Conservation (phyloP, 2,888 invertebrate species). For the Ichneumon xanthorius region DNA sequence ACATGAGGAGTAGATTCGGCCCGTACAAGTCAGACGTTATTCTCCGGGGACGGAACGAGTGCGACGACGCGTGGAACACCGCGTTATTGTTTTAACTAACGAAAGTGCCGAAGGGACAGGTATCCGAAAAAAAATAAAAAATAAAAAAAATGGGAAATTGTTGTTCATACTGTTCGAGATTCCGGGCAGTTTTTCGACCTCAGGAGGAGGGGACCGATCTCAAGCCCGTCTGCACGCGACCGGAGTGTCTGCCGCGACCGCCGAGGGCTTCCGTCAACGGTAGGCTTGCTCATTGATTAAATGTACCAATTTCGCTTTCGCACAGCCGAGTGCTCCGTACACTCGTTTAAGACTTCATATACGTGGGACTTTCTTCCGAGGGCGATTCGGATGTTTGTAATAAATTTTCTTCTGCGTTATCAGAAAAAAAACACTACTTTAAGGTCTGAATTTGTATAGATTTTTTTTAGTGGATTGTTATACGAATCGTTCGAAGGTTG, state of each 20-base stretch:
- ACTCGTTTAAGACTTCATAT: too few relatives aligned
- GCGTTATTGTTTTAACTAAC: slow-evolving; percentile 4
- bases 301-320: too few relatives aligned
- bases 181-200: slow-evolving; percentile 78
- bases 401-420: too few relatives aligned
- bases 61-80: not conserved
- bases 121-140: not conserved
- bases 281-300: slow-evolving; percentile 69
- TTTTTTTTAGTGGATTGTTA: too few relatives aligned
- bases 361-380: too few relatives aligned
- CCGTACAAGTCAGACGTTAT: slow-evolving; percentile 18
- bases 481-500: too few relatives aligned
- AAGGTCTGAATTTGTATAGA: too few relatives aligned
- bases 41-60: not conserved
- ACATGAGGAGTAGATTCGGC: slow-evolving; percentile 33
- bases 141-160: slow-evolving; percentile 79
- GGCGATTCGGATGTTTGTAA: too few relatives aligned
- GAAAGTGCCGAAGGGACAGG: not conserved
- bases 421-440: too few relatives aligned
- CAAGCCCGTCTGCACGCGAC: slow-evolving; percentile 76
- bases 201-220: slow-evolving; percentile 68
- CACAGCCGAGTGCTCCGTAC: too few relatives aligned
- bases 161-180: slow-evolving; percentile 77
- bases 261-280: slow-evolving; percentile 73
- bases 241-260: slow-evolving; percentile 81